Base-by-base conservation (phyloP, 1,140 invertebrate species). In the Subanguina moxae region DNA sequence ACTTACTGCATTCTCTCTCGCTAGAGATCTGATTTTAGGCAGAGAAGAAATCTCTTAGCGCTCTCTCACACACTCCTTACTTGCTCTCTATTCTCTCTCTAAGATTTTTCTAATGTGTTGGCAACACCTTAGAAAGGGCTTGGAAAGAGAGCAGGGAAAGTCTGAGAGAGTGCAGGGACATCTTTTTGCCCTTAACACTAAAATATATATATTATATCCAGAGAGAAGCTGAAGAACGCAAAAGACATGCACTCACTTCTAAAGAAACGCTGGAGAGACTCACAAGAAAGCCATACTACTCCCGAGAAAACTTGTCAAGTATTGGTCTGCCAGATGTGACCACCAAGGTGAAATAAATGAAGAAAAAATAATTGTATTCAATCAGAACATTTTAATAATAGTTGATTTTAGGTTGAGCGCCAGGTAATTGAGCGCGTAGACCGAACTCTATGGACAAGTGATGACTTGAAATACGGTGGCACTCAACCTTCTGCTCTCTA, bases 371-470 rank as follows among this genome's bases (percentile, higher is more conserved):
- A n/a, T n/a, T 64, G n/a, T 46, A 46, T n/a, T n/a, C n/a, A n/a
- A n/a, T n/a, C n/a, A n/a, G n/a, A n/a, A n/a, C n/a, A n/a, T n/a
- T n/a, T n/a, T n/a, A n/a, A n/a, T n/a, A 52, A 52, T 19, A 3
- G n/a, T 59, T 64, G 38, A 25, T 52, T 46, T 27, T 38, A 72
- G 70, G 72, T 76, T 13, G 74, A 76, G 57, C 76, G 74, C 21
- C 78, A 78, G 32, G 78, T 81, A 15, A 81, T 81, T 48, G 79
- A 81, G 52, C 70, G 79, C n/a, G 76, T 81, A 45, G 81, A 83
- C 30, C 65, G 76, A 21, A 81, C 82, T 25, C 48, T 83, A 0
- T 83, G 78, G 78, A 81, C 82, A 38, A 52, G 70, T 7, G 71
- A 82, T 45, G 68, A 65, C 19, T 25, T 23, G 23, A 46, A 32